Conservation (phyloP, 2,888 invertebrate species). For the Calameuta idolon region DNA sequence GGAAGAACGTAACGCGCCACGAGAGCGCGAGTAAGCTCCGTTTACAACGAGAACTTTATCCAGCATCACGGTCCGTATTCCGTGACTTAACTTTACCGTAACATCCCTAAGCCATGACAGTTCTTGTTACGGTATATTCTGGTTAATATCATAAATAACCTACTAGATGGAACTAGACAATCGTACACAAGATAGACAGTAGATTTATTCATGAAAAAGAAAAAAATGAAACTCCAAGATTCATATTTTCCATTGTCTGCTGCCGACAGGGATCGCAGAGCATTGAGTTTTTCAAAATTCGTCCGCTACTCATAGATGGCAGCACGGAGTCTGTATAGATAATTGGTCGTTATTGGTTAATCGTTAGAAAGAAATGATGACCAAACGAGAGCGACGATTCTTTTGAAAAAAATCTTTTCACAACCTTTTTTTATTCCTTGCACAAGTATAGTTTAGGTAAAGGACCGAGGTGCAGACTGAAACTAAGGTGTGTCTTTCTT, state of each 20-base stretch:
- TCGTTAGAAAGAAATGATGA: too few species aligned
- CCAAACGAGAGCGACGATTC: too few species aligned
- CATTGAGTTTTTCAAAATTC: background rate
- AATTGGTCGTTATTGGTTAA: too few species aligned
- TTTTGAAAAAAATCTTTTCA: too few species aligned
- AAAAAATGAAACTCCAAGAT: too few species aligned
- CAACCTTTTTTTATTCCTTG: background rate
- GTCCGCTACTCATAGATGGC: too few species aligned
- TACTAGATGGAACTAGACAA: background rate
- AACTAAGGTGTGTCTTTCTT: background rate
- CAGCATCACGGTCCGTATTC: conserved; percentile 24
- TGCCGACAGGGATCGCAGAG: background rate
- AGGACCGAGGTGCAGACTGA: background rate
- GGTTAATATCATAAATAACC: background rate
- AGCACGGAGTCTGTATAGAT: too few species aligned
- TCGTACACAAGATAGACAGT: background rate
- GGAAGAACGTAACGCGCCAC: conserved; percentile 17
- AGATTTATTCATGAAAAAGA: too few species aligned
- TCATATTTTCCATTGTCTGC: too few species aligned
- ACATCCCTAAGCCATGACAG: background rate
- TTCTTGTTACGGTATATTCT: background rate
- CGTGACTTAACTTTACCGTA: background rate
- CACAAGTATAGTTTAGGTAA: background rate
- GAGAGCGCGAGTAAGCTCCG: conserved; percentile 54
- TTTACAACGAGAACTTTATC: conserved; percentile 57